These are phyloP conservation scores for Pseudobourletiella spinata DNA, from an alignment of 1,140 invertebrate genomes.

Conservation along the genomic window DNA sequence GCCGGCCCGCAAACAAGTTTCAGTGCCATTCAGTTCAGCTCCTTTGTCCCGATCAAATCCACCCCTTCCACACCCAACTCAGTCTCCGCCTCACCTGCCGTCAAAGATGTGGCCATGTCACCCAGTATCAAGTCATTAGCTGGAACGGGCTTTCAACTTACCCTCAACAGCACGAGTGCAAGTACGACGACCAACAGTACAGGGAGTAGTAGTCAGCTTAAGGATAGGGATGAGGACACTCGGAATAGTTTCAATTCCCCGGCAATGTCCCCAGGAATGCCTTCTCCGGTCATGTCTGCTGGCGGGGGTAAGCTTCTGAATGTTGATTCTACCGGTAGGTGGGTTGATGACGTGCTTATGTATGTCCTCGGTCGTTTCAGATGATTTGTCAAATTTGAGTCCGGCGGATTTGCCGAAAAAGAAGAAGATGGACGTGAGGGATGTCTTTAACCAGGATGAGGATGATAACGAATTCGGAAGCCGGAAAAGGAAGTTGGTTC, in stretches of 20 bases:
- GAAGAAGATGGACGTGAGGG: conserved; percentile 71
- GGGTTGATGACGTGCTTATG: background rate
- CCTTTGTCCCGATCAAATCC: conserved; percentile 25
- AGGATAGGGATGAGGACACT: conserved; percentile 23
- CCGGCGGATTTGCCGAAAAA: conserved; percentile 46
- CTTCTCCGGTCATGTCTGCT: conserved; percentile 16
- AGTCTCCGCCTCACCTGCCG: conserved; percentile 14
- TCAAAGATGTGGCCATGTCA: conserved; percentile 2
- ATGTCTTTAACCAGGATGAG: conserved; percentile 85
- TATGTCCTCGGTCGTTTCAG: no score
- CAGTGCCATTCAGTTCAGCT: conserved; percentile 21
- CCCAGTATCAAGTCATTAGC: conserved; percentile 24
- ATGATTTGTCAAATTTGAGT: conserved; percentile 33
- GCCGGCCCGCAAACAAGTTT: conserved; percentile 7
- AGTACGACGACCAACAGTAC: no score
- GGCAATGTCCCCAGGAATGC: conserved; percentile 26
- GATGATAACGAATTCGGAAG: conserved; percentile 58
- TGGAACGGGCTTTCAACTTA: conserved; percentile 25
- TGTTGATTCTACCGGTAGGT: no score
- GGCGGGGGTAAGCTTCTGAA: conserved; percentile 5
- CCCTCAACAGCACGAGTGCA: conserved; percentile 10
- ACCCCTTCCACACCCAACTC: conserved; percentile 31
- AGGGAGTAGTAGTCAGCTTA: background rate
- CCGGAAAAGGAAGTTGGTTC: conserved; percentile 76
- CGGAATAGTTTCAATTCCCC: conserved; percentile 28